Percentiles rank a stretch among this genome's conserved stretches.
phyloP scores from a whole-genome alignment of 2,797 vertebrate species.

The Pantherophis vulpinus region DNA sequence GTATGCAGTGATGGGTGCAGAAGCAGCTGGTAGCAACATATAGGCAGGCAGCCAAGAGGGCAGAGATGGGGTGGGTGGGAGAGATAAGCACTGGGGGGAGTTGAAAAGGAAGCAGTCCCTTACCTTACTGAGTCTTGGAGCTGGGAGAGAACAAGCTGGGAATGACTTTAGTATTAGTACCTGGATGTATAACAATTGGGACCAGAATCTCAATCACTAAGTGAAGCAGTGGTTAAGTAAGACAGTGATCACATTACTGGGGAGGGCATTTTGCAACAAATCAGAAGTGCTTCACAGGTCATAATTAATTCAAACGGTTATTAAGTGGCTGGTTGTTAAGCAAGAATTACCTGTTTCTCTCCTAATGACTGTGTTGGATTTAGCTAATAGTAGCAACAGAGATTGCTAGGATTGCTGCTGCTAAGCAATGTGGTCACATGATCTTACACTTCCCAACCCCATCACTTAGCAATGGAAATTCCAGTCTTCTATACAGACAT shows the following conservation, averaged over 20 bases:
- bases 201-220: neutral
- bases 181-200: neutral
- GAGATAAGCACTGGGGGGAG: neutral
- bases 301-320: neutral
- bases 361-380: neutral
- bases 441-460: neutral
- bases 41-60: neutral
- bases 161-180: neutral
- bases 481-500: neutral
- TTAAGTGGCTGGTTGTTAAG: neutral
- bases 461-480: neutral
- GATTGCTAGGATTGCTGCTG: neutral
- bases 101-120: neutral
- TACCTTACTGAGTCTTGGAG: neutral
- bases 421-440: neutral
- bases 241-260: neutral
- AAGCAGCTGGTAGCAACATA: neutral
- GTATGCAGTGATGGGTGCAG: neutral
- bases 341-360: neutral
- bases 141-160: neutral
- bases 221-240: neutral
- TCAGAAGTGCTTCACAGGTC: neutral
- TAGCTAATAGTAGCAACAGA: neutral
- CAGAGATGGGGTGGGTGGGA: neutral
- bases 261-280: neutral